A percentile compares a stretch with the other conserved stretches of the same genome.
phyloP scores from a whole-genome alignment of 2,888 invertebrate species.

The Smittia aterrima region DNA sequence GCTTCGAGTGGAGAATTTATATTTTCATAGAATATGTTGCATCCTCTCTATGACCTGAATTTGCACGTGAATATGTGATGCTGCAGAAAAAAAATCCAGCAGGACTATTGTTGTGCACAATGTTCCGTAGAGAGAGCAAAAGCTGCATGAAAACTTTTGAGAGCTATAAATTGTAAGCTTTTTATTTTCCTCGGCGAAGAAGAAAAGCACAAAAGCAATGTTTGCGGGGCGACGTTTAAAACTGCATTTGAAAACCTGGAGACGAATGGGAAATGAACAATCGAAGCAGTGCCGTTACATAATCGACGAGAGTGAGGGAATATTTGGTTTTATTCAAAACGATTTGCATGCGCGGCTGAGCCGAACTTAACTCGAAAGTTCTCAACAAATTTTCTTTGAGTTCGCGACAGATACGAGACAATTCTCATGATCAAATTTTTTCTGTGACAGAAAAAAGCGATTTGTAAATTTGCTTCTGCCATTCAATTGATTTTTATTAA shows the following conservation, averaged over 20 bases:
- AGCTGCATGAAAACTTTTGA: background rate
- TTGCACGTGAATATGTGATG: background rate
- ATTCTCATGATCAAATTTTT: too few relatives aligned
- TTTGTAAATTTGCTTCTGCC: conserved; percentile 15
- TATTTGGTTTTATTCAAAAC: too few relatives aligned
- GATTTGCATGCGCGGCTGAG: background rate
- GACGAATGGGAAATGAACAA: background rate
- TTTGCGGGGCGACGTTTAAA: background rate
- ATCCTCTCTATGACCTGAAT: conserved; percentile 3
- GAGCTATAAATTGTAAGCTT: background rate
- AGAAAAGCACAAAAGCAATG: background rate
- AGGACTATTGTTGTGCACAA: conserved; percentile 10
- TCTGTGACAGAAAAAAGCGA: background rate
- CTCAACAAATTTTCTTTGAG: too few relatives aligned
- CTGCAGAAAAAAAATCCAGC: conserved; percentile 5
- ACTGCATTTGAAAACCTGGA: background rate
- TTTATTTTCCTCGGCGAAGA: background rate
- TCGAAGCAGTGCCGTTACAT: background rate
- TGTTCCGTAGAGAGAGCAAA: background rate
- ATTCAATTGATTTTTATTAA: conserved; percentile 25
- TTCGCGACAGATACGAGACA: too few relatives aligned
- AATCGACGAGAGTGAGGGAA: background rate
- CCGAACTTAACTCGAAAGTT: too few relatives aligned
- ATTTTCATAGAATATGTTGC: background rate
- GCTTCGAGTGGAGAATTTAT: background rate